phyloP scores from a whole-genome alignment of 1,140 invertebrate genomes.

The Calliopsis andreniformis region DNA sequence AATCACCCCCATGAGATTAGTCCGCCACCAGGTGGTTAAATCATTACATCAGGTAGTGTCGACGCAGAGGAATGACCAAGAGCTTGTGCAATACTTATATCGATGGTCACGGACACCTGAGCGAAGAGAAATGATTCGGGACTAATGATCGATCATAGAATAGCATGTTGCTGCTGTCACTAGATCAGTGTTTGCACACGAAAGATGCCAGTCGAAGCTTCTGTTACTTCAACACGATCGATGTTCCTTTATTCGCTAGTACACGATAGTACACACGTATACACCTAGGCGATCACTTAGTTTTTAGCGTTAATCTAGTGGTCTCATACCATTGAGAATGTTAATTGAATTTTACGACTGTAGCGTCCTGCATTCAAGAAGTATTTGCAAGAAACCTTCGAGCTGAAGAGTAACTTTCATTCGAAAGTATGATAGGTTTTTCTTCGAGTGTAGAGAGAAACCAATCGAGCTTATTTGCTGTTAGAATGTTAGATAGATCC shows the following conservation, averaged over 20 bases:
- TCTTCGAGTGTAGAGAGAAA: background rate
- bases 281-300: no score
- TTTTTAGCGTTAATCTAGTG: no score
- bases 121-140: background rate
- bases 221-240: background rate
- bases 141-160: background rate
- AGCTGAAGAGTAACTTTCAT: background rate
- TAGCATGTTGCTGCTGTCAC: slow-evolving; percentile 14
- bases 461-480: background rate
- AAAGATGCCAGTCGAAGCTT: background rate
- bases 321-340: no score
- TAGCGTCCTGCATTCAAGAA: background rate
- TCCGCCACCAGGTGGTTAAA: background rate
- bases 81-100: background rate
- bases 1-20: no score
- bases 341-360: no score
- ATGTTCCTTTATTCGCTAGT: background rate
- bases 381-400: background rate
- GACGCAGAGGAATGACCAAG: background rate
- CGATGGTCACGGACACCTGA: background rate
- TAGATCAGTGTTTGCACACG: slow-evolving; percentile 22
- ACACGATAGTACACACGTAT: background rate
- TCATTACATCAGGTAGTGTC: background rate
- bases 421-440: background rate
- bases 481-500: background rate